Percentiles rank a stretch among this genome's conserved stretches.
Conservation (phyloP, 2,113 vertebrate genomes). For the Mustelus asterias region DNA sequence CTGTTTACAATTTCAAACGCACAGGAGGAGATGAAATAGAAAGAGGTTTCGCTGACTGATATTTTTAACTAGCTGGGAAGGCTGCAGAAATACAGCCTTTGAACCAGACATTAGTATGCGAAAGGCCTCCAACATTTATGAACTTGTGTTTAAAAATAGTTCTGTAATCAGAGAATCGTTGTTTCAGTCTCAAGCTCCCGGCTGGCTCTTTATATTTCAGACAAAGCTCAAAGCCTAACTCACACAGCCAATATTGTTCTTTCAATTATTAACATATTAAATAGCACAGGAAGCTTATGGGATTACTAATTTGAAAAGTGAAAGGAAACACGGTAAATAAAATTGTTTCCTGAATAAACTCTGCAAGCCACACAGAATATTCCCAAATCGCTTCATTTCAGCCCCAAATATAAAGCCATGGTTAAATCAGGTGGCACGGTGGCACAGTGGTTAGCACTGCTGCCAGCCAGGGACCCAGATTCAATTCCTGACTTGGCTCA, state of each 20-base stretch:
- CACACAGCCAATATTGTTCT: not conserved
- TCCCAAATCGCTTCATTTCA: not conserved
- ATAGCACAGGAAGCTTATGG: not conserved
- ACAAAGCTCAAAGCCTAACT: not conserved
- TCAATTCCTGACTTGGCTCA: too few relatives aligned
- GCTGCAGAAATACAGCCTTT: not conserved
- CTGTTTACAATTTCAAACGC: not conserved
- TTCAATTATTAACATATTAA: slow-evolving; percentile 18
- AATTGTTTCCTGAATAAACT: not conserved
- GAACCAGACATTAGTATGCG: not conserved
- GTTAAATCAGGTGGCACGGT: too few relatives aligned
- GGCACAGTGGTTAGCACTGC: too few relatives aligned
- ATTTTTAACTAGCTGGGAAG: not conserved
- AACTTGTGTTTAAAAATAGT: not conserved
- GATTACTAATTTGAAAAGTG: not conserved
- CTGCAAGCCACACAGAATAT: not conserved
- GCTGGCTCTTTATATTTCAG: not conserved
- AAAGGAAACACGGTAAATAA: not conserved
- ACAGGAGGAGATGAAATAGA: not conserved
- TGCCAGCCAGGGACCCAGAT: too few relatives aligned
- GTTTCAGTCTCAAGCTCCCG: not conserved
- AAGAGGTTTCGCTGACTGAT: not conserved
- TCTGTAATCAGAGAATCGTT: not conserved
- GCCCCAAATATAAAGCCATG: not conserved
- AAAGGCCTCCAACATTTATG: not conserved